A percentile compares a stretch with the other conserved stretches of the same genome.
phyloP scores from a whole-genome alignment of 1,140 invertebrate species.

The Coenobita brevimanus region DNA sequence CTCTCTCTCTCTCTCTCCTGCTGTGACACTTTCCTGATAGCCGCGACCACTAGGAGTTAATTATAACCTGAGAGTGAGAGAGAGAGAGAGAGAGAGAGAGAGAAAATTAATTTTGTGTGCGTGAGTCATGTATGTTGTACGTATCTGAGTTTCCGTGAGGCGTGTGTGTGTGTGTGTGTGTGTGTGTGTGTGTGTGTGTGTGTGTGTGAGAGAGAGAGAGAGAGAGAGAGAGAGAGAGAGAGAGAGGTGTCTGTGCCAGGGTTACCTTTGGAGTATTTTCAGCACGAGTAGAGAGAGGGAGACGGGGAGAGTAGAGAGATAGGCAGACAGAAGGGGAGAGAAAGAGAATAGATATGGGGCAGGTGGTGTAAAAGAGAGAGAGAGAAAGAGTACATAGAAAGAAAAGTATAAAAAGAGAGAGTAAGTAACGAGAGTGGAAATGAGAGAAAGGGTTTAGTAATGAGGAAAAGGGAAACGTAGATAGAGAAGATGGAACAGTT shows the following conservation, averaged over 20 bases:
- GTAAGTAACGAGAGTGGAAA: background rate
- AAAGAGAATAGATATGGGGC: background rate
- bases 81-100: no score
- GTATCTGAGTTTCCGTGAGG: no score
- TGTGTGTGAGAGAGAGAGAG: background rate
- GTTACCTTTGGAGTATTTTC: no score
- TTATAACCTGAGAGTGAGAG: no score
- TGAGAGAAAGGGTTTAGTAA: background rate
- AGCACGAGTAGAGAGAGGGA: no score
- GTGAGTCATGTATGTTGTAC: no score
- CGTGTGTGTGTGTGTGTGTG: background rate
- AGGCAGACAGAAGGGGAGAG: background rate
- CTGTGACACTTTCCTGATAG: no score
- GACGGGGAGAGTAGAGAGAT: background rate
- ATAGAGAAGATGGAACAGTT: background rate
- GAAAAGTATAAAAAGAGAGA: background rate
- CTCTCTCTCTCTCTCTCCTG: no score
- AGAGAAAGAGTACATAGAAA: conserved; percentile 2
- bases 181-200: background rate
- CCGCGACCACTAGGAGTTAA: no score
- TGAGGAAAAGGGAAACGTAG: background rate
- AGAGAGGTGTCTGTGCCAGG: no score
- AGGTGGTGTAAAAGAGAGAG: background rate
- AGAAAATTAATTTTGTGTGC: no score
- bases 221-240: no score